Evolutionary conservation across 2,888 invertebrate genomes (phyloP), one percentile per base, ranked within the genome.

Genomic region (Hoplodrina ambigua): DNA sequence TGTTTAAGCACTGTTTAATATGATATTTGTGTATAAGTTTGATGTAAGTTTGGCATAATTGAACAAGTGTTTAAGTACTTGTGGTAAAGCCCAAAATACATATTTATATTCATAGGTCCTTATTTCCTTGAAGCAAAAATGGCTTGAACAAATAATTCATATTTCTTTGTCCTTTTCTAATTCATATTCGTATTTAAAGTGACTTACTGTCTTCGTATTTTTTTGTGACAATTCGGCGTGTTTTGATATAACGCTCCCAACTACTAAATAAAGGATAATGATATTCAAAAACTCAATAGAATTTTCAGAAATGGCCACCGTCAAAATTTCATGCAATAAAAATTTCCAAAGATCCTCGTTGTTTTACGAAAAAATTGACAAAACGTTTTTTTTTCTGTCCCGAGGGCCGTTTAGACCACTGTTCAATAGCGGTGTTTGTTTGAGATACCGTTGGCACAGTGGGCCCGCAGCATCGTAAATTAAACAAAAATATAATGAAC

Each of bases 391-490:
- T 25, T 87, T 87, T 84, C 71, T 66, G 58, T 58, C 56, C 55
- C 66, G 66, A 79, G 69, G 63, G 70, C 74, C 75, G 75, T 65
- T 69, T 60, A 74, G 44, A 74, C 84, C 88, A 84, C 88, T 87
- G 86, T 86, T 83, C 85, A 82, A 87, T 86, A 92, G 92, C 93
- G 93, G 93, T 88, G 80, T 88, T 85, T 84, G 87, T 90, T 87
- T 88, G 86, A 85, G 68, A 80, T 87, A 85, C 90, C 89, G 90
- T 88, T 88, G 70, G 88, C 90, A 92, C 92, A 91, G 93, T 91
- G 90, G 85, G 83, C 93, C 93, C 93, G 89, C 87, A 92, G 86
- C 75, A 88, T 89, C 90, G 86, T 95, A 95, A 94, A 95, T 93
- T 89, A 91, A 78, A 90, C 89, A 90, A 89, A 92, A 91, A 86